Conservation (phyloP, 2,888 invertebrate genomes). For the Crematogaster levior region DNA sequence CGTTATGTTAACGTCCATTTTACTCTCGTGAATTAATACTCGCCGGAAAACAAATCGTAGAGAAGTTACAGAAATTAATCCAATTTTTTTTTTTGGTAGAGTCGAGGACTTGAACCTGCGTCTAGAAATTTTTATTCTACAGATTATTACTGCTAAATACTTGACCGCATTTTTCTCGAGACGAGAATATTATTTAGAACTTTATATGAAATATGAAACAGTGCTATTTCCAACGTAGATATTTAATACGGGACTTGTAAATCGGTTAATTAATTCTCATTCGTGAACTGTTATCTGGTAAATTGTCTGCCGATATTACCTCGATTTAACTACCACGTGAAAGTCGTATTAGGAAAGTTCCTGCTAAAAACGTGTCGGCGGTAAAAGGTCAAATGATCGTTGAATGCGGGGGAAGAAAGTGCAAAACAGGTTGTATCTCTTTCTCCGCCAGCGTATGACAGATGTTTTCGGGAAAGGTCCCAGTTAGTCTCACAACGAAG, state of each 20-base stretch:
- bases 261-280: conserved; percentile 63
- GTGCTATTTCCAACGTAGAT: not conserved
- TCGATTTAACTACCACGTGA: conserved; percentile 34
- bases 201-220: not conserved
- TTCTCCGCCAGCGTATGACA: not conserved
- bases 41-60: not conserved
- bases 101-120: not conserved
- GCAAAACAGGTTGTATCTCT: not conserved
- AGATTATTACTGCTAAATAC: not conserved
- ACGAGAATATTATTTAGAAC: not conserved
- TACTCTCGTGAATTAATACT: not conserved
- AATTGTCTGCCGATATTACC: conserved; percentile 34
- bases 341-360: conserved; percentile 49
- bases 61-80: conserved; percentile 7
- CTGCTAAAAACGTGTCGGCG: conserved; percentile 41
- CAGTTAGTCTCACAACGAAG: conserved; percentile 41
- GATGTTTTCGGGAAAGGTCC: conserved; percentile 14
- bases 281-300: conserved; percentile 14
- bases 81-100: not conserved
- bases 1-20: conserved; percentile 17
- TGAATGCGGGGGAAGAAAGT: conserved; percentile 33
- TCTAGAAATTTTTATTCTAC: not conserved
- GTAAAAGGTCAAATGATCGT: conserved; percentile 51
- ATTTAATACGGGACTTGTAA: conserved; percentile 6
- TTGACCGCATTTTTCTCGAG: not conserved